Base-by-base conservation (phyloP, 1,140 invertebrate species). In the Phortica variegata region DNA sequence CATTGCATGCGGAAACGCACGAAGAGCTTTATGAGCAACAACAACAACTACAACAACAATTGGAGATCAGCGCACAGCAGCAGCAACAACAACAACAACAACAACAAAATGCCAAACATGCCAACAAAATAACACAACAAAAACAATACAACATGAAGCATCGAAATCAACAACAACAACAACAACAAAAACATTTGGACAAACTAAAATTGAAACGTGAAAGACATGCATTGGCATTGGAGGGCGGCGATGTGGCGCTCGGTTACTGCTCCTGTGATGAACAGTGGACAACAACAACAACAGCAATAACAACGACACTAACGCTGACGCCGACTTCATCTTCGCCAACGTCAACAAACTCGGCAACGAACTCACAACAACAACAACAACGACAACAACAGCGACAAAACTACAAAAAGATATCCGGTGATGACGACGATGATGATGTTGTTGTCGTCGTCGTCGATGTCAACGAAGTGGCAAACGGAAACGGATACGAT, bases 191-290 rank as follows among this genome's bases (percentile, higher is more conserved):
- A 33, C 42, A 33, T 32, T 43, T 63, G 47, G 68, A 70, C 54
- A 60, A 68, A 39, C 47, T 70, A 23, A 57, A 53, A 16, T 56
- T 68, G 46, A 55, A 48, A 21, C 65, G 60, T 6, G 70, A 73
- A 48, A 54, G 60, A 21, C 70, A 73, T 36, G 71, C 62, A 5
- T 26, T 73, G 16, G 60, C 70, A 3, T 46, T 73, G 40, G 70
- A 73, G 45, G 70, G 65, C 10, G 70, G 65, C 40, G 70, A 73
- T 47, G 65, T 61, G 43, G 70, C 65, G 19, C 54, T 62, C 9
- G 70, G 70, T 33, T 73, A 73, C 47, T 73, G 70, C 47, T 73
- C 70, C 43, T 73, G 70, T 49, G 70, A 73, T 36, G 70, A 73
- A 41, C 70, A 73, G 51, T 73, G 65, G 65, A 65, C 65, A 13